Percentiles rank a stretch among this genome's conserved stretches.
phyloP scores from a whole-genome alignment of 2,888 invertebrate genomes.

The Aspidiotus rigidus region DNA sequence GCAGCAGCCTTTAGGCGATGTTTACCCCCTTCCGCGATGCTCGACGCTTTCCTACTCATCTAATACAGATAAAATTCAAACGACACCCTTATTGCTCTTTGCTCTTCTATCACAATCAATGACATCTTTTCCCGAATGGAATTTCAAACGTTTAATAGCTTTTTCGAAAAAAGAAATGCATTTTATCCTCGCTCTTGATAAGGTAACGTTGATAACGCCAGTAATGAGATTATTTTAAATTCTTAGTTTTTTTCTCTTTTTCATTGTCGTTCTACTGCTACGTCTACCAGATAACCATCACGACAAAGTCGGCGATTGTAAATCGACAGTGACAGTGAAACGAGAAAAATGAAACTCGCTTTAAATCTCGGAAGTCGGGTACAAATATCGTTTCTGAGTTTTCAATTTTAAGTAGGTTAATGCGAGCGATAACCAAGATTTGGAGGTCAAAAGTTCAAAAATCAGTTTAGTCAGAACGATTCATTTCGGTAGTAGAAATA shows the following conservation, averaged over 20 bases:
- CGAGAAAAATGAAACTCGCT: no score
- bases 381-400: no score
- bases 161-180: constrained; percentile 27
- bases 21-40: constrained; percentile 8
- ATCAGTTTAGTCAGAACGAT: no score
- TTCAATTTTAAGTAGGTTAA: no score
- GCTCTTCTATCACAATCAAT: constrained; percentile 34
- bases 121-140: constrained; percentile 27
- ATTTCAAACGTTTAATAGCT: constrained; percentile 33
- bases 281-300: constrained; percentile 8
- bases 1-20: constrained; percentile 31
- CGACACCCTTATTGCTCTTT: constrained; percentile 33
- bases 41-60: constrained; percentile 4
- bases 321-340: no score
- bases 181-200: constrained; percentile 21
- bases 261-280: background rate
- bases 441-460: no score
- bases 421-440: no score
- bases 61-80: constrained; percentile 32
- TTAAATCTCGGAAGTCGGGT: no score
- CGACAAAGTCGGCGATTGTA: background rate
- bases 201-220: constrained; percentile 15
- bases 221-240: constrained; percentile 28
- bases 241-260: no score
- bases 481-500: no score